These are phyloP conservation scores for Blennius ocellaris DNA, from an alignment of 2,113 vertebrate genomes.

Conservation along the genomic window DNA sequence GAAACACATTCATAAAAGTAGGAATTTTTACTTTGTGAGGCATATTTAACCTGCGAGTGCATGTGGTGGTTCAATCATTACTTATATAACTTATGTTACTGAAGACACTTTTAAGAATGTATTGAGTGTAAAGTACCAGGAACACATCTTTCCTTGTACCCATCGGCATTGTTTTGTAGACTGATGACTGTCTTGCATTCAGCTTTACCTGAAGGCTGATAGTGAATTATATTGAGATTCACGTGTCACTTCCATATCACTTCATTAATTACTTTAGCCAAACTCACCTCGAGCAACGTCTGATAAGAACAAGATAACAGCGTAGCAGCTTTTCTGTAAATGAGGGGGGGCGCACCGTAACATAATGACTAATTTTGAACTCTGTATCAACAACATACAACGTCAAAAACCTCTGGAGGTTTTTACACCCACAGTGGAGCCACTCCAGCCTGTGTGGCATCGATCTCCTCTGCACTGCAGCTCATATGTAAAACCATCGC, in stretches of 20 bases:
- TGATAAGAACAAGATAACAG: background rate
- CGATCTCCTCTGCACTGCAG: slow-evolving; percentile 7
- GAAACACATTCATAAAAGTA: too few relatives aligned
- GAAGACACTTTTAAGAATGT: too few relatives aligned
- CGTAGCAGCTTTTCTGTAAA: too few relatives aligned
- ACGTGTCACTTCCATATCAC: background rate
- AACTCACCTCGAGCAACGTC: background rate
- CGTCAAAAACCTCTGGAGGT: background rate
- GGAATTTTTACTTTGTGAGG: too few relatives aligned
- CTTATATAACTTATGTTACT: too few relatives aligned
- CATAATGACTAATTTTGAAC: background rate
- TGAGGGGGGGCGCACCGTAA: too few relatives aligned
- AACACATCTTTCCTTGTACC: background rate
- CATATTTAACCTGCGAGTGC: too few relatives aligned
- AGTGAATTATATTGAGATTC: background rate
- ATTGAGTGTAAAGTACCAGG: background rate
- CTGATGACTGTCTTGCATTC: background rate
- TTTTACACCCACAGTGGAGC: background rate
- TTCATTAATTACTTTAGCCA: background rate
- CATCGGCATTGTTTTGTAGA: background rate
- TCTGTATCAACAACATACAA: background rate
- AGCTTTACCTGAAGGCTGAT: background rate
- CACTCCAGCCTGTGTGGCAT: background rate
- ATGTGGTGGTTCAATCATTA: too few relatives aligned
- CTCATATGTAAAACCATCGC: background rate